A percentile compares a stretch with the other conserved stretches of the same genome.
Conservation (phyloP, 2,888 invertebrate species). For the Zonitis immaculata region DNA sequence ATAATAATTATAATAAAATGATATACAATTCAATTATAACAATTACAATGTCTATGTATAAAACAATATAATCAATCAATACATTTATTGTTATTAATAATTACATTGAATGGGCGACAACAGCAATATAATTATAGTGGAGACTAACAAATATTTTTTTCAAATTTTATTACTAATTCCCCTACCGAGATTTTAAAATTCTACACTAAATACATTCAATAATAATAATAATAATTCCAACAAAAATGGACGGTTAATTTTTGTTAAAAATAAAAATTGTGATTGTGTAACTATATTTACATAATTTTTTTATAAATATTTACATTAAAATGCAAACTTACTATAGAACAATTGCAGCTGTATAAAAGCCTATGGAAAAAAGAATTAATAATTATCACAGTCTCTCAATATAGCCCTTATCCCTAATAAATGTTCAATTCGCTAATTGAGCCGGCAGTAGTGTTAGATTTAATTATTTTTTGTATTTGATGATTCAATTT, state of each 20-base stretch:
- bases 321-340: slow-evolving; percentile 35
- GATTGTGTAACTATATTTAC: not conserved
- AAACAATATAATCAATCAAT: slow-evolving; percentile 20
- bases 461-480: not conserved
- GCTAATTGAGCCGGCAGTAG: slow-evolving; percentile 15
- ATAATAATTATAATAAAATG: too few species aligned
- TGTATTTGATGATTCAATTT: too few species aligned
- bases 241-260: slow-evolving; percentile 25
- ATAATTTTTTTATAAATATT: slow-evolving; percentile 19
- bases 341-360: slow-evolving; percentile 35
- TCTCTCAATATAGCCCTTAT: slow-evolving; percentile 16
- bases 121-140: slow-evolving; percentile 19
- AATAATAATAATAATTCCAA: slow-evolving; percentile 8
- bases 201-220: slow-evolving; percentile 4
- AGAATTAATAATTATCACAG: slow-evolving; percentile 27
- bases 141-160: slow-evolving; percentile 16
- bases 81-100: slow-evolving; percentile 15
- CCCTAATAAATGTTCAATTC: slow-evolving; percentile 16
- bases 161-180: slow-evolving; percentile 11
- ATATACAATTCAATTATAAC: slow-evolving; percentile 32
- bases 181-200: slow-evolving; percentile 11
- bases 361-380: slow-evolving; percentile 17
- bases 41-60: slow-evolving; percentile 22
- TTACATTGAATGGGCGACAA: slow-evolving; percentile 21
- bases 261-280: not conserved